Conservation (phyloP, 1,140 invertebrate genomes). For the Gryllus bimaculatus region DNA sequence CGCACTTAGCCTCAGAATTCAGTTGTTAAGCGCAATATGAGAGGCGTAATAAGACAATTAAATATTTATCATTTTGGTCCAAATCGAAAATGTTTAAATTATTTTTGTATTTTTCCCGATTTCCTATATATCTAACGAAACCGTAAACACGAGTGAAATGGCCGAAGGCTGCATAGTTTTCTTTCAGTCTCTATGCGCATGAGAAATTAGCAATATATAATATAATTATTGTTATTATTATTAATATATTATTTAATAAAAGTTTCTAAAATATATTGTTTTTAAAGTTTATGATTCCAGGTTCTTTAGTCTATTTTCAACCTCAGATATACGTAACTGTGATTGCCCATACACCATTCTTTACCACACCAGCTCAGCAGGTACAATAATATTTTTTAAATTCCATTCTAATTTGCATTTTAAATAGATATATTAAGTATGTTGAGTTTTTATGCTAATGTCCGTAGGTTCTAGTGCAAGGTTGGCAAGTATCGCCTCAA, state of each 20-base stretch:
- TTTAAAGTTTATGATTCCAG: slow-evolving; percentile 59
- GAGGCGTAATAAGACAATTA: too few species aligned
- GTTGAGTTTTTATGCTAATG: not conserved
- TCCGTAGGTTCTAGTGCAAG: slow-evolving; percentile 57
- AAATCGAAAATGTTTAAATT: too few species aligned
- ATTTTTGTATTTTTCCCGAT: too few species aligned
- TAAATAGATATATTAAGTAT: not conserved
- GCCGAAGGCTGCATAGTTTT: too few species aligned
- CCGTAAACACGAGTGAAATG: too few species aligned
- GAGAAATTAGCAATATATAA: not conserved
- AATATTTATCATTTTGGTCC: too few species aligned
- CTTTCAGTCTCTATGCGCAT: too few species aligned
- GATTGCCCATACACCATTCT: slow-evolving; percentile 70
- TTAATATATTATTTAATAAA: not conserved
- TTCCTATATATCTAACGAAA: too few species aligned
- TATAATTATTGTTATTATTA: not conserved
- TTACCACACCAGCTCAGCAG: slow-evolving; percentile 59
- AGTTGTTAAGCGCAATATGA: too few species aligned
- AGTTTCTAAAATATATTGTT: not conserved
- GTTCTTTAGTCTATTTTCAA: slow-evolving; percentile 50
- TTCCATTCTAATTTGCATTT: not conserved
- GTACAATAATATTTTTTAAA: slow-evolving; percentile 29
- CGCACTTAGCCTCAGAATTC: too few species aligned
- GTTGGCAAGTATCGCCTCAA: slow-evolving; percentile 50
- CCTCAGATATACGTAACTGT: slow-evolving; percentile 69